phyloP scores from a whole-genome alignment of 2,797 vertebrate genomes.

The Anguilla pacifica region DNA sequence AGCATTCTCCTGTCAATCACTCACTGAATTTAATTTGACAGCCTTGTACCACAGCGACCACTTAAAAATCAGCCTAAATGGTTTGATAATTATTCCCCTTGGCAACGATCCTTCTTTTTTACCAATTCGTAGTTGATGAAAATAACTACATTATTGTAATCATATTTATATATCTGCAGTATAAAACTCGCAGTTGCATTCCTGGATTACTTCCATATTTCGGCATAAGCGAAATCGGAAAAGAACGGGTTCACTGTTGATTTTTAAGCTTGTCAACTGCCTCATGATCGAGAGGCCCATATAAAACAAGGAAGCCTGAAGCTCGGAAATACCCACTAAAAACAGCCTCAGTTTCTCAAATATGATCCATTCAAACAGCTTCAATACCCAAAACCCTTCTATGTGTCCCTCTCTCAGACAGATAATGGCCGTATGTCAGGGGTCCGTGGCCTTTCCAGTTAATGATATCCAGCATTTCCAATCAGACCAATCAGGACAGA shows the following conservation, averaged over 20 bases:
- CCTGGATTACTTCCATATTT: not conserved
- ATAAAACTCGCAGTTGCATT: not conserved
- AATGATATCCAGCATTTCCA: not conserved
- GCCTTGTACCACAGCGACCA: conserved; percentile 50
- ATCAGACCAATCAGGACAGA: not conserved
- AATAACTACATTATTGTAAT: not conserved
- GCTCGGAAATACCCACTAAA: conserved; percentile 19
- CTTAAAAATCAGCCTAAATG: conserved; percentile 45
- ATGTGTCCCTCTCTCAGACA: not conserved
- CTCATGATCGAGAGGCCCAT: not conserved
- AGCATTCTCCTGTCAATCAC: conserved; percentile 73
- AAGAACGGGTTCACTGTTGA: not conserved
- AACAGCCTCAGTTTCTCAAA: conserved; percentile 22
- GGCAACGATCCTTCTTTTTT: conserved; percentile 12
- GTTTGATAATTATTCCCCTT: conserved; percentile 8
- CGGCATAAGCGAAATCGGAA: conserved; percentile 1
- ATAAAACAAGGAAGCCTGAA: conserved; percentile 10
- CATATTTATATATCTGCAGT: not conserved
- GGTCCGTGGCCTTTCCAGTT: not conserved
- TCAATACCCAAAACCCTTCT: not conserved
- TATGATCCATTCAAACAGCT: conserved; percentile 20
- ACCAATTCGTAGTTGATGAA: conserved; percentile 11
- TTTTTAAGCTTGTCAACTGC: not conserved
- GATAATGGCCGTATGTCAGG: not conserved
- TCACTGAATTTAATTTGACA: conserved; percentile 61